Evolutionary conservation across 1,140 invertebrate genomes (phyloP).

Genomic region (Euwallacea fornicatus): DNA sequence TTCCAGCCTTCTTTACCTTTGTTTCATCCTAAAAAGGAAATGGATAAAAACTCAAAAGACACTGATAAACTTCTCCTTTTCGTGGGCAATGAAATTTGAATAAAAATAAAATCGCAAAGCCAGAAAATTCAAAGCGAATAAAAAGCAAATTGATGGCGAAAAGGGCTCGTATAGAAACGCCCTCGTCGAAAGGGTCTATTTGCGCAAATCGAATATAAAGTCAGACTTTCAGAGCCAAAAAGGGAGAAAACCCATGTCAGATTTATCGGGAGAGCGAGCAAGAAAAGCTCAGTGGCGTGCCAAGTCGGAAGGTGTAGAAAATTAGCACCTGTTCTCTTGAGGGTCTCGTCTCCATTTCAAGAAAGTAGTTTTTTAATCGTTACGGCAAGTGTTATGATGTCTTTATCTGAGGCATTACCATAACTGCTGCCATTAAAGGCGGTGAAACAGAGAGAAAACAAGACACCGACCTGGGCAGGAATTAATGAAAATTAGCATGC

Average conservation of each 20-base stretch:
- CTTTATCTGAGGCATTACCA: slow-evolving; percentile 38
- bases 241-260: too few species aligned
- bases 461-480: slow-evolving; percentile 34
- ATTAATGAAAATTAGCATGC: slow-evolving; percentile 45
- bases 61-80: too few species aligned
- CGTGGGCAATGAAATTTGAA: too few species aligned
- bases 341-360: slow-evolving; percentile 5
- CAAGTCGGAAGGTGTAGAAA: too few species aligned
- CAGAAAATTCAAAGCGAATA: background rate
- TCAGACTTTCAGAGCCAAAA: background rate
- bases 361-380: slow-evolving; percentile 18
- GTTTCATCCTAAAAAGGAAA: too few species aligned
- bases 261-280: too few species aligned
- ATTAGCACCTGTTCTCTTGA: slow-evolving; percentile 15
- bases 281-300: too few species aligned
- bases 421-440: slow-evolving; percentile 28
- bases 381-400: slow-evolving; percentile 29
- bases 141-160: slow-evolving; percentile 3
- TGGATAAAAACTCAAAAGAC: too few species aligned
- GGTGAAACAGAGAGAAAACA: slow-evolving; percentile 40
- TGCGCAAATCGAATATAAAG: slow-evolving; percentile 5
- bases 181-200: background rate
- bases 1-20: too few species aligned
- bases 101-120: too few species aligned
- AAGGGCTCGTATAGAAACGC: background rate